A percentile compares a stretch with the other conserved stretches of the same genome.
Evolutionary conservation across 2,113 vertebrate species (phyloP).

Genomic region (Zosterops pallidus): DNA sequence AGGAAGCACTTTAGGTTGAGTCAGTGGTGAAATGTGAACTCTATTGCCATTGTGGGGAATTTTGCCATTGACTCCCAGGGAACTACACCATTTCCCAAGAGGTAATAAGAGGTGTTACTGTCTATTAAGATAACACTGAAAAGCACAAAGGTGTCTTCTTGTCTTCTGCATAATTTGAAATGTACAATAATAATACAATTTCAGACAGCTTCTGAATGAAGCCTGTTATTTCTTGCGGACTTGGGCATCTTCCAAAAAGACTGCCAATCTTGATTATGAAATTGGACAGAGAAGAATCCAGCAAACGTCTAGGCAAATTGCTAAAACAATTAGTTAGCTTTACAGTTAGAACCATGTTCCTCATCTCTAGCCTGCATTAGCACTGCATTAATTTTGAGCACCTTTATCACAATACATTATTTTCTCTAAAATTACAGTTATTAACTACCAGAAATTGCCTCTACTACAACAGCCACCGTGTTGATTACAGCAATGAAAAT

Average conservation of each 20-base stretch:
- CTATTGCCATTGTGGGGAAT: neutral
- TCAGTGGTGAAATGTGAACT: neutral
- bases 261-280: neutral
- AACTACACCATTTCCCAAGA: neutral
- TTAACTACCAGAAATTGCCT: constrained; percentile 2
- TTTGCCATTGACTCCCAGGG: neutral
- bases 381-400: neutral
- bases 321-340: neutral
- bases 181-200: neutral
- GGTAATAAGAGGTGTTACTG: neutral
- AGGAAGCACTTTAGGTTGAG: neutral
- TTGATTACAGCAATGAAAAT: neutral
- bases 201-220: neutral
- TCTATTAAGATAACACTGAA: neutral
- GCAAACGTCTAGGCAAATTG: neutral
- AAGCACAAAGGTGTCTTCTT: neutral
- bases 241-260: neutral
- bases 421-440: constrained; percentile 4
- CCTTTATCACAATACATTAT: neutral
- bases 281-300: neutral
- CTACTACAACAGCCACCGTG: neutral
- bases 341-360: neutral
- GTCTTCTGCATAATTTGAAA: neutral
- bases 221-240: neutral
- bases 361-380: neutral